Base-by-base conservation (phyloP, 2,113 vertebrate genomes). In the Fulmarus glacialis region DNA sequence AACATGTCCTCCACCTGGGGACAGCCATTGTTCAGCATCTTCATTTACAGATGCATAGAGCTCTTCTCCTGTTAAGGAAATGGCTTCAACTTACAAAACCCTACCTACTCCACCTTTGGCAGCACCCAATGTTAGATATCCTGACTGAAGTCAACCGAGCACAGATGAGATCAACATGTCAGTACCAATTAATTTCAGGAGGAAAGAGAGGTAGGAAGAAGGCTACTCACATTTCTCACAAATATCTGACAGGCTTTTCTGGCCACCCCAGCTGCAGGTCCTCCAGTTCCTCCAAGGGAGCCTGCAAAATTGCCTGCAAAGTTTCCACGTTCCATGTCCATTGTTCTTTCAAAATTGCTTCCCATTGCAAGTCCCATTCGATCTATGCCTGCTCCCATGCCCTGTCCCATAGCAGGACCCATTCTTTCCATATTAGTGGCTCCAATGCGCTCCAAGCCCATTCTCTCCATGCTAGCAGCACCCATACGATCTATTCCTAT, bases 201-300 rank as follows among this genome's bases (percentile, higher is more conserved):
- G 19, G 53, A 55, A 64, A 32, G 23, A 53, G 16, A 50, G 48
- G 56, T 13, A 74, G 62, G 36, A 87, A 87, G 59, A 12, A 26
- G 27, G 52, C 48, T 94, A 98, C 99, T 98, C 98, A 99, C 99
- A 87, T 99, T 99, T 98, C 99, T 99, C 96, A 99, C 99, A 97
- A 99, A 99, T 96, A 99, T 99, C 98, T 99, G 99, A 95, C 99
- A 99, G 75, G 99, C 99, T 97, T 99, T 99, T 93, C 99, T 98
- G 95, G 99, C 93, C 82, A 99, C 99, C 45, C 99, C 99, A 21
- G 98, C 71, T 29, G 98, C 99, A 73, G 99, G 98, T 24, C 99
- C 99, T 95, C 99, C 99, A 11, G 98, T 95, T 87, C 99, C 99
- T n/a, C 98, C 98, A 66, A 98, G 97, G 60, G 98, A 98, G 42